Evolutionary conservation across 2,113 vertebrate species (phyloP).

Genomic region (Tinamus guttatus): DNA sequence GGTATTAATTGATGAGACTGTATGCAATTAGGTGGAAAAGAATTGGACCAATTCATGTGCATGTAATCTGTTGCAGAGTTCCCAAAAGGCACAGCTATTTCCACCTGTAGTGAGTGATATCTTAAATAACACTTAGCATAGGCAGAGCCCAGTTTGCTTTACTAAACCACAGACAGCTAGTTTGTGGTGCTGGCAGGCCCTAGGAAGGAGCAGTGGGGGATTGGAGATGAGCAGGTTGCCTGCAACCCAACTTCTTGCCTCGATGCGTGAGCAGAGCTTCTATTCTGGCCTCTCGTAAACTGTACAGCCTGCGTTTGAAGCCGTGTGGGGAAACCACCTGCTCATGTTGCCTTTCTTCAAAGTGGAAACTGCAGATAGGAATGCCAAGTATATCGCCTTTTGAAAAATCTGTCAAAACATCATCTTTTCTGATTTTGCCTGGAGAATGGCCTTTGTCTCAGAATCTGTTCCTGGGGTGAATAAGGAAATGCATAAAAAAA

Average conservation of each 20-base stretch:
- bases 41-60: neutral
- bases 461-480: constrained; percentile 50
- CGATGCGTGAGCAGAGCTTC: neutral
- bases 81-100: neutral
- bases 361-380: neutral
- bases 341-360: neutral
- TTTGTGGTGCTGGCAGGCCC: neutral
- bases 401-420: constrained; percentile 17
- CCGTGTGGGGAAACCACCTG: constrained; percentile 3
- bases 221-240: neutral
- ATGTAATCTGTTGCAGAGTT: neutral
- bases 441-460: constrained; percentile 32
- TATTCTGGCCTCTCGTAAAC: constrained; percentile 21
- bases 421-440: neutral
- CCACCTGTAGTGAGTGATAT: neutral
- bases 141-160: constrained; percentile 12
- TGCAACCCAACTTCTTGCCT: neutral
- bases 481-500: constrained; percentile 71
- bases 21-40: neutral
- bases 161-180: neutral
- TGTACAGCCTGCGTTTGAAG: neutral
- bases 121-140: constrained; percentile 46
- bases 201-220: neutral
- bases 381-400: constrained; percentile 6
- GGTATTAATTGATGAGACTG: neutral